These are phyloP conservation scores for Tachypleus tridentatus DNA, from an alignment of 1,140 invertebrate genomes.

Conservation along the genomic window DNA sequence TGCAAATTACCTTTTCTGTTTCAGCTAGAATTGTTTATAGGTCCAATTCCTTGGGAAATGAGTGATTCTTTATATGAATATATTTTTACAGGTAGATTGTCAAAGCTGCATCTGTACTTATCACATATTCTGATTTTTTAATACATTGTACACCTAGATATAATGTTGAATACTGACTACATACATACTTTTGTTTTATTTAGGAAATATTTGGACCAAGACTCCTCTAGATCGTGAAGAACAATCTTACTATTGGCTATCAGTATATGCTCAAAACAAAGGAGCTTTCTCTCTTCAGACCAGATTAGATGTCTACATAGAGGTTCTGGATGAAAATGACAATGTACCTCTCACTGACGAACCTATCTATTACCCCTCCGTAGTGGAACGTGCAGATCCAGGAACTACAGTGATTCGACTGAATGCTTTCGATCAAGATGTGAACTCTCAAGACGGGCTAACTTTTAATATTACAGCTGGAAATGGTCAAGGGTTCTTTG, in stretches of 20 bases:
- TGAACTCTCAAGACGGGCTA: slow-evolving; percentile 39
- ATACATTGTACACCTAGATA: too few relatives aligned
- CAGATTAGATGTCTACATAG: slow-evolving; percentile 71
- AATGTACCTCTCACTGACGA: slow-evolving; percentile 74
- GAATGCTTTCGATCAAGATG: slow-evolving; percentile 50
- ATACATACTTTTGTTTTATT: neutral
- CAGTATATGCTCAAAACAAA: slow-evolving; percentile 78
- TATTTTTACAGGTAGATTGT: too few relatives aligned
- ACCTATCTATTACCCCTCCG: slow-evolving; percentile 68
- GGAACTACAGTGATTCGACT: slow-evolving; percentile 62
- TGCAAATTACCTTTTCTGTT: too few relatives aligned
- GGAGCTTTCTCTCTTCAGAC: slow-evolving; percentile 72
- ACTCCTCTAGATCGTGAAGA: slow-evolving; percentile 77
- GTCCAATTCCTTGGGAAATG: too few relatives aligned
- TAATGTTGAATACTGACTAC: too few relatives aligned
- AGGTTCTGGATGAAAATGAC: slow-evolving; percentile 84
- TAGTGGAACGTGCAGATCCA: slow-evolving; percentile 67
- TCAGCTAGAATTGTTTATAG: too few relatives aligned
- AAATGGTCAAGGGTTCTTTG: slow-evolving; percentile 78
- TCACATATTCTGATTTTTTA: too few relatives aligned
- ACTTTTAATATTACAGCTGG: slow-evolving; percentile 73
- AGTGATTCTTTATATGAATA: too few relatives aligned
- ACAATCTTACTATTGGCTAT: slow-evolving; percentile 80
- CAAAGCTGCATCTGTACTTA: too few relatives aligned
- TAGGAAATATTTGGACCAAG: slow-evolving; percentile 69